Evolutionary conservation across 37 sponge, comb jelly and placozoan genomes (phyloP).

Genomic region (Spongia lamella): DNA sequence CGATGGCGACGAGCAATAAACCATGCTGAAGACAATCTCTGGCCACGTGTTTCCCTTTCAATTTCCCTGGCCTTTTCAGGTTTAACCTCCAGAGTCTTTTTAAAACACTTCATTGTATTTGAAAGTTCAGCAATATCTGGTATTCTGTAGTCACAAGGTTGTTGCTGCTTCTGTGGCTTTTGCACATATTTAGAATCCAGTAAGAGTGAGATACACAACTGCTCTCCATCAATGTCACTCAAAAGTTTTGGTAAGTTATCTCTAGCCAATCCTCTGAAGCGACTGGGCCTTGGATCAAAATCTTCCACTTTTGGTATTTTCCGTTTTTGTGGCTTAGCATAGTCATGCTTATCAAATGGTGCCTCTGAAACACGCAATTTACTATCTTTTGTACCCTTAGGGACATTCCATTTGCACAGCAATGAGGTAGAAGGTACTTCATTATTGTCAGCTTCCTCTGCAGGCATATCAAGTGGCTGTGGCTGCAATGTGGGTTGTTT

Average conservation of each 20-base stretch:
- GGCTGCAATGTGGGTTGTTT: conserved; percentile 19
- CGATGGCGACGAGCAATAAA: conserved; percentile 18
- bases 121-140: too few relatives aligned
- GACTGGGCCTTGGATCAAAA: conserved; percentile 57
- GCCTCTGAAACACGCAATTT: conserved; percentile 38
- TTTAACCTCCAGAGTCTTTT: conserved; percentile 6
- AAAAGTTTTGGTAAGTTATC: conserved; percentile 29
- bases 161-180: too few relatives aligned
- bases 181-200: conserved; percentile 8
- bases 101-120: conserved; percentile 11
- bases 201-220: conserved; percentile 41
- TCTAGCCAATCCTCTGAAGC: conserved; percentile 27
- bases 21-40: conserved; percentile 15
- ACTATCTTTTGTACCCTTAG: conserved; percentile 40
- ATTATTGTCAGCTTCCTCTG: conserved; percentile 3
- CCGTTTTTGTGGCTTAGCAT: conserved; percentile 31
- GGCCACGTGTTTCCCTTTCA: conserved; percentile 16
- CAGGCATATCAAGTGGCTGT: conserved; percentile 8
- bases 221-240: conserved; percentile 32
- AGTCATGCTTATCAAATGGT: conserved; percentile 44
- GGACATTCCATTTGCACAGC: conserved; percentile 63
- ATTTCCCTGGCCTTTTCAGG: conserved; percentile 1
- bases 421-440: conserved; percentile 46
- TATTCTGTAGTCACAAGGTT: too few relatives aligned
- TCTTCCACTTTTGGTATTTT: conserved; percentile 21